Percentiles rank a stretch among this genome's conserved stretches.
These are phyloP conservation scores for Empis stercorea DNA, from an alignment of 2,888 invertebrate genomes.

Conservation along the genomic window DNA sequence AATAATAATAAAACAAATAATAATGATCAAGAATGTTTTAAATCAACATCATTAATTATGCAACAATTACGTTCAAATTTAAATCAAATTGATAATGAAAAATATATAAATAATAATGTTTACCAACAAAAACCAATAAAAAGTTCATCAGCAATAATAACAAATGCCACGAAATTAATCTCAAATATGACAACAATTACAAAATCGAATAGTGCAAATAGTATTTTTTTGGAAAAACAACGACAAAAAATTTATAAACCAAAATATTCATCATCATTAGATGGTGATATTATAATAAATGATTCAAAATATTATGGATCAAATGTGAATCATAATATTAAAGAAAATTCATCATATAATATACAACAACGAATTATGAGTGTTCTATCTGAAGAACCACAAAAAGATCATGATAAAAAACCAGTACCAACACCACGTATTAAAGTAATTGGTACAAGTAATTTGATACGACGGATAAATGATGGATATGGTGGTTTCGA, in stretches of 20 bases:
- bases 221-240: slow-evolving; percentile 5
- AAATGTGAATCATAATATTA: not conserved
- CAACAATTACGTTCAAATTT: slow-evolving; percentile 31
- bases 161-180: slow-evolving; percentile 11
- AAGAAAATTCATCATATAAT: not conserved
- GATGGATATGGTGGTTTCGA: slow-evolving; percentile 38
- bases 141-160: slow-evolving; percentile 18
- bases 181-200: slow-evolving; percentile 10
- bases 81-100: not conserved
- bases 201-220: slow-evolving; percentile 13
- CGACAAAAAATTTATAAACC: slow-evolving; percentile 8
- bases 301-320: not conserved
- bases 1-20: not conserved
- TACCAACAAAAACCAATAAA: not conserved
- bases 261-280: slow-evolving; percentile 14
- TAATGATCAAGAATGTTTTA: slow-evolving; percentile 30
- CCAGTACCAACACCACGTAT: slow-evolving; percentile 30
- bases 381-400: too few relatives aligned
- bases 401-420: slow-evolving; percentile 4
- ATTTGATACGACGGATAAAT: slow-evolving; percentile 28
- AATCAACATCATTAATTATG: slow-evolving; percentile 36
- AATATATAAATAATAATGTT: not conserved
- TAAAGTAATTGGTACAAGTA: slow-evolving; percentile 27
- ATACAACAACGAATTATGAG: not conserved
- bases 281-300: slow-evolving; percentile 14